Base-by-base conservation (phyloP, 2,888 invertebrate genomes). In the Slavum lentiscoides region DNA sequence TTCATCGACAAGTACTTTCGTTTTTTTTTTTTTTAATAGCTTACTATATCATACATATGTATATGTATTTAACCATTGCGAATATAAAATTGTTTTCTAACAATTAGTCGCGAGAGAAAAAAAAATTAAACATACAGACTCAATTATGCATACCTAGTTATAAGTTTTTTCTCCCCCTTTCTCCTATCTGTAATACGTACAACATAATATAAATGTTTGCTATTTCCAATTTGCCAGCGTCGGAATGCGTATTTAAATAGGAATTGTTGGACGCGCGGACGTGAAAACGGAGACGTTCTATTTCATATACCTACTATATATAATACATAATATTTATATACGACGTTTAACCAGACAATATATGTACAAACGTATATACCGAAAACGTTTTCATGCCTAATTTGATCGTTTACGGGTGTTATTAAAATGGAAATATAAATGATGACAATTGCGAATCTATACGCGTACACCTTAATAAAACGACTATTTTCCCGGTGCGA, bases 21-120 rank as follows among this genome's bases (percentile, higher is more conserved):
- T 59, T 59, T 59, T 59, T n/a, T 59, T 59, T 59, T 59, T 55
- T 19, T 55, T 19, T 55, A 17, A 53, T 53, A 53, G 17, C n/a
- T 55, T 5, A 55, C 19, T 19, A n/a, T 8, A 3, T 19, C 55
- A 55, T 2, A 1, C 21, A 21, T 1, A 17, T n/a, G n/a, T n/a
- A n/a, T 17, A 37, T 37, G 9, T 55, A 2, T 70, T 15, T n/a
- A 70, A 30, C 53, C 30, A 23, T 30, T 23, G 30, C 15, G 58
- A 74, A 74, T 66, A 74, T 39, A 21, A 58, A 66, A 39, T 9
- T 21, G 7, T n/a, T n/a, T 58, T 58, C 6, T 2, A 19, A 59
- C 39, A 75, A 75, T 75, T 75, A 43, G 75, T 59, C 67, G 30
- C 23, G 58, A 37, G 39, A 59, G 13, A 67, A 67, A 58, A 58